A percentile compares a stretch with the other conserved stretches of the same genome.
These are phyloP conservation scores for Pomatostomus ruficeps DNA, from an alignment of 2,113 vertebrate genomes.

Conservation along the genomic window DNA sequence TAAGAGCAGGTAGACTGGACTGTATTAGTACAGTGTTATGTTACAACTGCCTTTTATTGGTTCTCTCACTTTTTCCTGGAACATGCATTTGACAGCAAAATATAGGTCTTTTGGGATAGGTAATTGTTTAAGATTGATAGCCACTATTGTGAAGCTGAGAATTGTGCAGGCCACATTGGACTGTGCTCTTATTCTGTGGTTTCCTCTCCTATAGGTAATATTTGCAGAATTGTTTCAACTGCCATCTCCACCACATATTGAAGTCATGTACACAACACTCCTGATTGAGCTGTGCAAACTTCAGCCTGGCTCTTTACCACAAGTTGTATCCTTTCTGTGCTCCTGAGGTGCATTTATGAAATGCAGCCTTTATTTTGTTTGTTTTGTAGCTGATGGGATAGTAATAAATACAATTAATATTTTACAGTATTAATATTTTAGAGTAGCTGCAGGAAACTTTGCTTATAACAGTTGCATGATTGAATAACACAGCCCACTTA, in stretches of 20 bases:
- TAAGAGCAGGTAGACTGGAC: background rate
- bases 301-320: slow-evolving; percentile 94
- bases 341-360: background rate
- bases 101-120: background rate
- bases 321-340: slow-evolving; percentile 91
- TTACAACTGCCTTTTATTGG: background rate
- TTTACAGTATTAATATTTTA: background rate
- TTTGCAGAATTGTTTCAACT: slow-evolving; percentile 94
- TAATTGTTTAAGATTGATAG: background rate
- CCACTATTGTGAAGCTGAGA: background rate
- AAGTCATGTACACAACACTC: slow-evolving; percentile 94
- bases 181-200: background rate
- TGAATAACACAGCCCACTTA: background rate
- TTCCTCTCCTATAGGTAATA: slow-evolving; percentile 79
- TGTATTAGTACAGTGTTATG: background rate
- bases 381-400: background rate
- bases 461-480: background rate
- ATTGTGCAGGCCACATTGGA: accelerated
- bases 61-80: background rate
- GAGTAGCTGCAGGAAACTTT: background rate
- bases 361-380: background rate
- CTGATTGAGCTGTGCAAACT: slow-evolving; percentile 98
- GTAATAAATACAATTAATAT: background rate
- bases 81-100: background rate
- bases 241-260: slow-evolving; percentile 86